Evolutionary conservation across 2,888 invertebrate species (phyloP).

Genomic region (Cosmia pyralina): DNA sequence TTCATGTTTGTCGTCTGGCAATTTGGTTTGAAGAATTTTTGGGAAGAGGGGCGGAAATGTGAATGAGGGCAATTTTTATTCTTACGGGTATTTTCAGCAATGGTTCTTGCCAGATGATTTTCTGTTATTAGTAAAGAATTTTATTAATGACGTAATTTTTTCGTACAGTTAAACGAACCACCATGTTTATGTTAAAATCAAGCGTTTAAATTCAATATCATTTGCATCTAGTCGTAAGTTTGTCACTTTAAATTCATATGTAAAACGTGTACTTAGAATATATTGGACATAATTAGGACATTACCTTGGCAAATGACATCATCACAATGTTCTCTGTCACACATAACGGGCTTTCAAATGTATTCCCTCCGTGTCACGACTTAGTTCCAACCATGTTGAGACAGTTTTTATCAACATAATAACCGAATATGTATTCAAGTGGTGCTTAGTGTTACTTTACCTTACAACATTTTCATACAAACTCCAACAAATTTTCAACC

Average conservation of each 20-base stretch:
- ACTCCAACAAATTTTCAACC: conserved; percentile 62
- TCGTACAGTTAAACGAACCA: neutral
- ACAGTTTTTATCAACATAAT: conserved; percentile 86
- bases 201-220: conserved; percentile 44
- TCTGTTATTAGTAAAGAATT: neutral
- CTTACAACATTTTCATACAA: conserved; percentile 56
- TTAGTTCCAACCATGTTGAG: conserved; percentile 78
- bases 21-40: conserved; percentile 28
- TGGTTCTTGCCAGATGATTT: neutral
- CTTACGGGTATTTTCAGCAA: neutral
- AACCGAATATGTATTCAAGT: conserved; percentile 87
- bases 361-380: conserved; percentile 74
- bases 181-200: conserved; percentile 30
- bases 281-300: conserved; percentile 55
- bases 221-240: conserved; percentile 46
- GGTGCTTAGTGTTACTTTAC: conserved; percentile 73
- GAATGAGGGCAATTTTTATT: neutral
- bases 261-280: conserved; percentile 48
- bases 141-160: neutral
- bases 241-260: conserved; percentile 51
- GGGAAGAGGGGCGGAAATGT: neutral
- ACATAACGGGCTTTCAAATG: conserved; percentile 65
- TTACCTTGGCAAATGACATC: conserved; percentile 61
- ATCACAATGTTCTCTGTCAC: conserved; percentile 64
- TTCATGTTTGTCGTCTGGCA: conserved; percentile 11